Conservation (phyloP, 2,113 vertebrate species). For the Sitta europaea region DNA sequence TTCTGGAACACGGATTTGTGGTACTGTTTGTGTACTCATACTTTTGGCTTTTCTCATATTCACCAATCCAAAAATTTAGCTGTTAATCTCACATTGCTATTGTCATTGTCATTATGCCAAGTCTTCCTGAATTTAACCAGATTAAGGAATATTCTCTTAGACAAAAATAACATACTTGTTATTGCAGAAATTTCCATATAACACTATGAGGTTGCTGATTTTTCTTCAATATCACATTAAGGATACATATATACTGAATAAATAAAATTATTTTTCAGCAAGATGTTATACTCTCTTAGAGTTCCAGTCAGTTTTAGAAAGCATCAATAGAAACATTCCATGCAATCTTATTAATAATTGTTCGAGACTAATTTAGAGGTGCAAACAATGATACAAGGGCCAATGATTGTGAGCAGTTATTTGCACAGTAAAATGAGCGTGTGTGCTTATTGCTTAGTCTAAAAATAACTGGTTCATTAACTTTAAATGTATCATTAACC, state of each 20-base stretch:
- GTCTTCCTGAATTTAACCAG: neutral
- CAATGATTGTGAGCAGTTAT: neutral
- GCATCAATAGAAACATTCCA: neutral
- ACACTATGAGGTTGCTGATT: neutral
- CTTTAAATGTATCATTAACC: slow-evolving; percentile 31
- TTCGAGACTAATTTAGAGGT: slow-evolving; percentile 2
- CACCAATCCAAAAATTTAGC: neutral
- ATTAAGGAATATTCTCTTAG: neutral
- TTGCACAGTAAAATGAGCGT: slow-evolving; percentile 4
- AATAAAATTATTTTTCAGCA: neutral
- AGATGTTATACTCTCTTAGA: neutral
- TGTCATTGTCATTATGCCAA: neutral
- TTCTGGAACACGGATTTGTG: neutral
- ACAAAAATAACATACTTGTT: neutral
- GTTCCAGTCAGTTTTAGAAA: neutral
- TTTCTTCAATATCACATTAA: neutral
- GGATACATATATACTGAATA: neutral
- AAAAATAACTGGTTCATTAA: slow-evolving; percentile 53
- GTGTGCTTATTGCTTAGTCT: neutral
- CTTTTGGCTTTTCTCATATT: neutral
- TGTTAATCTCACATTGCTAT: neutral
- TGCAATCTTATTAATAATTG: neutral
- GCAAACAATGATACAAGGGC: neutral
- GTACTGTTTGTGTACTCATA: neutral
- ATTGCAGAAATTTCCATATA: neutral